Conservation (phyloP, 1,140 invertebrate genomes). For the Matsumurasca onukii region DNA sequence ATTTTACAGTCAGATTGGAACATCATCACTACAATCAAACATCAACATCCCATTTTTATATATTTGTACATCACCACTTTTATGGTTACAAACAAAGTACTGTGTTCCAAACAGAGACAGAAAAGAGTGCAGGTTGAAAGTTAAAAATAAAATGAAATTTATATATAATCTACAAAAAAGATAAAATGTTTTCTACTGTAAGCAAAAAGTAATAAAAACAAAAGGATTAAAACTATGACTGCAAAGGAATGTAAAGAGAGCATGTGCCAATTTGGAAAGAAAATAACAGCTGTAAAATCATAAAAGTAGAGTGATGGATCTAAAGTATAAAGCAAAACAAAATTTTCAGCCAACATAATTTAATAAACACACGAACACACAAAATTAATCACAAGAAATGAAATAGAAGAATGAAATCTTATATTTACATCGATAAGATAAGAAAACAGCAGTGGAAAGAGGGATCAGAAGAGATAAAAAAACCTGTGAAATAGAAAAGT, state of each 20-base stretch:
- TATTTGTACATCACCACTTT: too few relatives aligned
- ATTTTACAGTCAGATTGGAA: too few relatives aligned
- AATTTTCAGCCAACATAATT: not conserved
- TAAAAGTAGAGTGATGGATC: not conserved
- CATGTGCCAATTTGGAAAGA: not conserved
- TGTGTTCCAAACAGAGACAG: too few relatives aligned
- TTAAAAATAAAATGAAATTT: too few relatives aligned
- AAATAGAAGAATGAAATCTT: conserved; percentile 18
- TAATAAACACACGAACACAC: conserved; percentile 13
- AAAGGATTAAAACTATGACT: too few relatives aligned
- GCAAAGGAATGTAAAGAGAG: not conserved
- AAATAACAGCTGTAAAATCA: not conserved
- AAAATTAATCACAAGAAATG: conserved; percentile 9
- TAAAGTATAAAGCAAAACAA: conserved; percentile 12
- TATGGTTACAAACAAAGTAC: too few relatives aligned
- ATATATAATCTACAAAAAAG: too few relatives aligned
- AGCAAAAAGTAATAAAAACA: not conserved
- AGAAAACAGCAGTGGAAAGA: conserved; percentile 24
- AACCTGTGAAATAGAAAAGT: too few relatives aligned
- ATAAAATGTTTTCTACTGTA: too few relatives aligned
- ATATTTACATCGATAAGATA: conserved; percentile 4
- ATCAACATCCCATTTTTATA: too few relatives aligned
- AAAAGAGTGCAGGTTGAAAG: too few relatives aligned
- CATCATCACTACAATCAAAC: too few relatives aligned
- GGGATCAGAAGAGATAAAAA: conserved; percentile 28